Conservation (phyloP, 2,113 vertebrate genomes). For the Menidia beryllina region DNA sequence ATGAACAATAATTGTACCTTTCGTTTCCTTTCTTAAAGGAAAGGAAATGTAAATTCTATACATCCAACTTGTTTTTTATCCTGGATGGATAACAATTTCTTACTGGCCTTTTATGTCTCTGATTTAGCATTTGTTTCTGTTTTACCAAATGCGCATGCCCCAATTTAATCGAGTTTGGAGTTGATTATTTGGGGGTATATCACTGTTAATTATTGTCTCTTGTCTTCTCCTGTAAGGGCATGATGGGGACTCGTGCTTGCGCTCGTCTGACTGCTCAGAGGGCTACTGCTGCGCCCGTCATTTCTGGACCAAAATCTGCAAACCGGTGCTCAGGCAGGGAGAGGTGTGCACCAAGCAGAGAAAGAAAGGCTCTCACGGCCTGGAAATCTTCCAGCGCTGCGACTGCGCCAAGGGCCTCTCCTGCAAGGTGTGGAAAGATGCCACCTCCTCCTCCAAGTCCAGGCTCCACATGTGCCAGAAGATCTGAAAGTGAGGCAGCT, state of each 20-base stretch:
- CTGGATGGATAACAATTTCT: neutral
- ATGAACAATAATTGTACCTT: constrained; percentile 53
- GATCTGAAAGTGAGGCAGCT: constrained; percentile 83
- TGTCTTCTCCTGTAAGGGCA: constrained; percentile 81
- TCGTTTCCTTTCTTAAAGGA: constrained; percentile 42
- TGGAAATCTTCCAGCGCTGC: constrained; percentile 96
- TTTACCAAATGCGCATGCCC: constrained; percentile 7
- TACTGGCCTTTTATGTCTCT: constrained; percentile 20
- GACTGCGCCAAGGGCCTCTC: constrained; percentile 96
- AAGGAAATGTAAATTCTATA: no score
- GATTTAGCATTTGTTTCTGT: constrained; percentile 33
- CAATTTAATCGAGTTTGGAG: neutral
- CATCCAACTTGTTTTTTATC: neutral
- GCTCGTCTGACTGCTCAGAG: constrained; percentile 92
- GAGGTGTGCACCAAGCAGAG: constrained; percentile 95
- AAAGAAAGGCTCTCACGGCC: constrained; percentile 92
- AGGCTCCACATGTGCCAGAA: constrained; percentile 98
- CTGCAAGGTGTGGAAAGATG: constrained; percentile 98
- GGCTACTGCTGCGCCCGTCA: constrained; percentile 95
- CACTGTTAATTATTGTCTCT: constrained; percentile 1
- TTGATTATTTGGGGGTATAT: neutral
- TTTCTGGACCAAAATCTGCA: constrained; percentile 99
- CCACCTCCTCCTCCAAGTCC: constrained; percentile 95
- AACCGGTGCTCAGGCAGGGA: constrained; percentile 92
- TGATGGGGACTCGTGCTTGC: constrained; percentile 90